Evolutionary conservation across 2,113 vertebrate genomes (phyloP), one percentile per base, ranked within the genome.

Genomic region (Salvelinus fontinalis): DNA sequence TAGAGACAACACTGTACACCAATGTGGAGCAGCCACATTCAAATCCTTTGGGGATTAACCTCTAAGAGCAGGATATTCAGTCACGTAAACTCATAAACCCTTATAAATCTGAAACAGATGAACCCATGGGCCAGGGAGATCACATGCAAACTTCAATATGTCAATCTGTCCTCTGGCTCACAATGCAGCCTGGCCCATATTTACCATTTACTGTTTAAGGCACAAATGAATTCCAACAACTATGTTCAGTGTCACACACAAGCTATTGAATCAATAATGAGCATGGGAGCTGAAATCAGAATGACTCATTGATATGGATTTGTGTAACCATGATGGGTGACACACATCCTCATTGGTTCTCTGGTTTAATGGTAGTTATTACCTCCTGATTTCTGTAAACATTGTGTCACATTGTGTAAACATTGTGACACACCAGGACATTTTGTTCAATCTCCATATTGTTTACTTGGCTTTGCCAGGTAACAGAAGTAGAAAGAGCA

Each of bases 21-120:
- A 57, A 29, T 48, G 64, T 26, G 29, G 12, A 49, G 74, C 66
- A 49, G 73, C 66, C 34, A 44, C 39, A 62, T 60, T 88, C 75
- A 90, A 90, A 91, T 90, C 87, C 85, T 81, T 44, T 0, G 0
- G 39, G 86, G 87, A 90, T 92, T 89, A 93, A 88, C 83, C 81
- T 85, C 84, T 76, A 65, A 92, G 80, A 84, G 83, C 78, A 73
- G 84, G 84, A 88, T 90, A 89, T 86, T 81, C 79, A 72, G 82
- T 67, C 14, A 29, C 44, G n/a, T 57, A 49, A 44, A 44, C 39
- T 86, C 79, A 81, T 89, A 88, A 92, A 89, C 83, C 88, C 85
- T 87, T 57, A 75, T 79, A 88, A 90, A 89, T 85, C 87, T 85
- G 54, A 80, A 84, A 88, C 84, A 89, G 18, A 57, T 31, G 24